Evolutionary conservation across 2,888 invertebrate genomes (phyloP).

Genomic region (Folsomia candida): DNA sequence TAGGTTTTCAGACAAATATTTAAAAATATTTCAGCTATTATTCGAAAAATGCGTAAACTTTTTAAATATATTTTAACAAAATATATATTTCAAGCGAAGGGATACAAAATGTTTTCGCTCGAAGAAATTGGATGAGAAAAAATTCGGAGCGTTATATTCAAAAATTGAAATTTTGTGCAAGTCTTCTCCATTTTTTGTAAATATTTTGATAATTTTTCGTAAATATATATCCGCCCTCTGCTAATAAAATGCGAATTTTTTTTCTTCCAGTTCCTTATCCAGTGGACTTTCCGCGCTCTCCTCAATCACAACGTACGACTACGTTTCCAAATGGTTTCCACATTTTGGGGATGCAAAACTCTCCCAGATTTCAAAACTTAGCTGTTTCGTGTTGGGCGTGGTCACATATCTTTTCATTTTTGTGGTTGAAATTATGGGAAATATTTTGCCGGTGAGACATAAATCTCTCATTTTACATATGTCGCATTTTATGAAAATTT

Average conservation of each 20-base stretch:
- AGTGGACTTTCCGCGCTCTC: background rate
- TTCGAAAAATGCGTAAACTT: too few species aligned
- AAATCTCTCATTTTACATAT: background rate
- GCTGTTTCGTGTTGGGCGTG: background rate
- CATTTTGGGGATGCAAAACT: background rate
- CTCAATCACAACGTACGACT: background rate
- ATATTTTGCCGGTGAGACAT: background rate
- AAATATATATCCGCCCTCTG: too few species aligned
- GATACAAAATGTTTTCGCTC: too few species aligned
- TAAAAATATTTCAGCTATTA: too few species aligned
- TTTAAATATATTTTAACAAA: background rate
- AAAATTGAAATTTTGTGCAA: too few species aligned
- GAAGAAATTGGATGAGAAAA: too few species aligned
- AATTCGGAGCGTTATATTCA: too few species aligned
- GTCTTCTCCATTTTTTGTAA: too few species aligned
- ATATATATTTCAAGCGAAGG: too few species aligned
- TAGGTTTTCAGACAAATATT: too few species aligned
- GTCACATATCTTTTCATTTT: background rate
- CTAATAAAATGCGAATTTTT: too few species aligned
- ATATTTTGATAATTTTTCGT: too few species aligned
- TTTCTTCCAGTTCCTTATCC: background rate
- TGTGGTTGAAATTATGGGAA: constrained; percentile 1
- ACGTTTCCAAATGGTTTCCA: background rate
- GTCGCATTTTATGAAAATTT: background rate
- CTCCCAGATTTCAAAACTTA: background rate